A percentile compares a stretch with the other conserved stretches of the same genome.
Conservation (phyloP, 2,797 vertebrate genomes). For the Brachymystax lenok region DNA sequence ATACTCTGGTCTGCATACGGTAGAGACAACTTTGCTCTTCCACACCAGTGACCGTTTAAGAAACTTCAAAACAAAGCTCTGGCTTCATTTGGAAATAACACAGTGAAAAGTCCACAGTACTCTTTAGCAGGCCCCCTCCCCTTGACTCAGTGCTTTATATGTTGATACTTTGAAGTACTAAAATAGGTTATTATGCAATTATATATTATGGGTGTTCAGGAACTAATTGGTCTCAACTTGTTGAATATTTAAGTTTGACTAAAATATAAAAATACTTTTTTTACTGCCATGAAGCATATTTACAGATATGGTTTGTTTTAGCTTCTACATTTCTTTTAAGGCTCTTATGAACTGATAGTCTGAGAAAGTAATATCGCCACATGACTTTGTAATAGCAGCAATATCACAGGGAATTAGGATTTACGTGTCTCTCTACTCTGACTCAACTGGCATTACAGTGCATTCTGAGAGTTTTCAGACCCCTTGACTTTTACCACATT, state of each 20-base stretch:
- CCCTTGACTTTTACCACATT: too few relatives aligned
- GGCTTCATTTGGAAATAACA: slow-evolving; percentile 39
- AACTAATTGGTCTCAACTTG: not conserved
- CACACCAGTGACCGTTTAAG: slow-evolving; percentile 23
- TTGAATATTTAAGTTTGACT: too few relatives aligned
- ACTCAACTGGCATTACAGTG: too few relatives aligned
- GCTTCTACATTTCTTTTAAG: not conserved
- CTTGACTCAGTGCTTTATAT: slow-evolving; percentile 8
- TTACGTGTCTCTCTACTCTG: not conserved
- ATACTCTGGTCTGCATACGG: not conserved
- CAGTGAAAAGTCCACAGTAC: slow-evolving; percentile 2
- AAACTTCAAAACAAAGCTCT: slow-evolving; percentile 40
- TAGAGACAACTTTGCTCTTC: not conserved
- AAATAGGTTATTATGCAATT: slow-evolving; percentile 3
- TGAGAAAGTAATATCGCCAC: not conserved
- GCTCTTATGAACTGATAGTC: not conserved
- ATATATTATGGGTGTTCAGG: not conserved
- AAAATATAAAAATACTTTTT: not conserved
- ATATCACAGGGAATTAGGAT: not conserved
- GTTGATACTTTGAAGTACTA: not conserved
- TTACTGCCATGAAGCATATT: not conserved
- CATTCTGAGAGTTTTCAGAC: too few relatives aligned
- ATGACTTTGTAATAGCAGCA: not conserved
- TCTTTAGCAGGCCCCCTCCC: slow-evolving; percentile 20
- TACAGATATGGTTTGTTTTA: not conserved